Percentiles rank a stretch among this genome's conserved stretches.
Conservation (phyloP, 2,113 vertebrate genomes). For the Pardalotus punctatus region DNA sequence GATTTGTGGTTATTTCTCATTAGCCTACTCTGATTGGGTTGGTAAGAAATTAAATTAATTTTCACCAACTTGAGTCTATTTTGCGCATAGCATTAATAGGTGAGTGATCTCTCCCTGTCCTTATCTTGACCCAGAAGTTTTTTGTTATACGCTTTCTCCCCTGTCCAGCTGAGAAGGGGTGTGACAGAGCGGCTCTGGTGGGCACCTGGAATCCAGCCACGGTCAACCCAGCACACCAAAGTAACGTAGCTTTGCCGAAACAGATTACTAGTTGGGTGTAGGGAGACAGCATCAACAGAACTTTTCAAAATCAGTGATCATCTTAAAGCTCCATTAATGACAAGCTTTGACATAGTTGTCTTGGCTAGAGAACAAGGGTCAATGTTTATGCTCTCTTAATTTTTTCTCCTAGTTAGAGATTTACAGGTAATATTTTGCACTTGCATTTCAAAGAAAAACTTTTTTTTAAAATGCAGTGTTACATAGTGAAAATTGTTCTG, state of each 20-base stretch:
- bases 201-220: too few relatives aligned
- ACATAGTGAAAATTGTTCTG: not conserved
- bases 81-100: not conserved
- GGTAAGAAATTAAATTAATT: not conserved
- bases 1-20: not conserved
- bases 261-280: not conserved
- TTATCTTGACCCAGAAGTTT: fast-evolving
- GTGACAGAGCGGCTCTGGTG: not conserved
- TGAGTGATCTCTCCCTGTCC: not conserved
- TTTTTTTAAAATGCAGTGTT: not conserved
- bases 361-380: not conserved
- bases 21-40: not conserved
- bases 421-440: not conserved
- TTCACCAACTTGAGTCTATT: not conserved
- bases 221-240: not conserved
- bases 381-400: not conserved
- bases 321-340: not conserved
- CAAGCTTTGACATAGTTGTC: not conserved
- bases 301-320: not conserved
- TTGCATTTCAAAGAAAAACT: not conserved
- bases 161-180: not conserved
- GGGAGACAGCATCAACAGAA: not conserved
- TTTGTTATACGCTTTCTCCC: not conserved
- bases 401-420: not conserved
- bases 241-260: not conserved